Conservation (phyloP, 2,888 invertebrate genomes). For the Oscheius sp. region DNA sequence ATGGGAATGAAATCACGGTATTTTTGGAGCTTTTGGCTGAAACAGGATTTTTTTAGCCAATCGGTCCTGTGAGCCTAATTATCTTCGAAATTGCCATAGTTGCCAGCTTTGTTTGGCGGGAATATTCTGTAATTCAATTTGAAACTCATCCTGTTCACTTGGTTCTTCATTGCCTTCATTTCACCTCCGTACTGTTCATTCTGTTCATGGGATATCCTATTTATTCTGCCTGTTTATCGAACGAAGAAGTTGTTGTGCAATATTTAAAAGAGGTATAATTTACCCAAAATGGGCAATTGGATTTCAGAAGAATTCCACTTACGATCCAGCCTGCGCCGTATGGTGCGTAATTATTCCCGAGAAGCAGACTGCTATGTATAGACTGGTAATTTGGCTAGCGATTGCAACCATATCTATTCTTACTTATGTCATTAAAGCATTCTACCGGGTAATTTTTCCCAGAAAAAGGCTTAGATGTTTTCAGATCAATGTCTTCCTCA, state of each 20-base stretch:
- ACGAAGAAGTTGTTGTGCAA: background rate
- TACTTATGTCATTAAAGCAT: background rate
- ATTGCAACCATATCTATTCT: too few relatives aligned
- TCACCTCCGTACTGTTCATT: background rate
- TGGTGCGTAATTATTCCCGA: background rate
- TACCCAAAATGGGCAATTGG: background rate
- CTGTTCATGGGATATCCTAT: background rate
- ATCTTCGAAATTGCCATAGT: background rate
- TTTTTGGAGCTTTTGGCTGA: background rate
- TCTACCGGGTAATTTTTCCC: background rate
- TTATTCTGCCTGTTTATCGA: too few relatives aligned
- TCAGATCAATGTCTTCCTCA: background rate
- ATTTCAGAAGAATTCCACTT: background rate
- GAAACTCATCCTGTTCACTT: background rate
- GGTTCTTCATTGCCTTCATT: background rate
- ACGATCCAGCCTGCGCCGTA: background rate
- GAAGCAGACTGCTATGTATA: background rate
- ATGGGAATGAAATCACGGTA: background rate
- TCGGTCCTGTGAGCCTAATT: background rate
- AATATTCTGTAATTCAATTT: background rate
- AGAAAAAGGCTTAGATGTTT: too few relatives aligned
- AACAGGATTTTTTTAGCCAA: background rate
- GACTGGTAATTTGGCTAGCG: too few relatives aligned
- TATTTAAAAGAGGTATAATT: background rate
- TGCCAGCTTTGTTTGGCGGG: background rate